Conservation (phyloP, 2,888 invertebrate genomes). For the Apamea anceps region DNA sequence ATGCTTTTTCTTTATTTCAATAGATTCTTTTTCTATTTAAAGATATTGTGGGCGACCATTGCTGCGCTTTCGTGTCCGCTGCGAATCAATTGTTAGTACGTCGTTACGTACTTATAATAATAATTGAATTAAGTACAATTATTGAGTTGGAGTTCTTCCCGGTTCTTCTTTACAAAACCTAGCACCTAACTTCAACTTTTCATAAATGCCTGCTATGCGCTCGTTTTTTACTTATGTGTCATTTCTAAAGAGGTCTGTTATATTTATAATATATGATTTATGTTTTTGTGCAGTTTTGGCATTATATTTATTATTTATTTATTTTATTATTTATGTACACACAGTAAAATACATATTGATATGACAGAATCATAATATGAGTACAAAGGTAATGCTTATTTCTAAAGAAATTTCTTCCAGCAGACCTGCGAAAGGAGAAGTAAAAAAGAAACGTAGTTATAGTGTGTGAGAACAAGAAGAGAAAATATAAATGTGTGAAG, state of each 20-base stretch:
- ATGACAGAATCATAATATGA: no score
- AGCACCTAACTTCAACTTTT: neutral
- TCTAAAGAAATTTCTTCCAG: no score
- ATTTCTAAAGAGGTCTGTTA: neutral
- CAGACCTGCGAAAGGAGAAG: no score
- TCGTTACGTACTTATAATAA: neutral
- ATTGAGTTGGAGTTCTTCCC: neutral
- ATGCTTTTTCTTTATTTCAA: neutral
- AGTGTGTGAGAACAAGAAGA: no score
- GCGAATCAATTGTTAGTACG: neutral
- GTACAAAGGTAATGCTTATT: no score
- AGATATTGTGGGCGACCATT: neutral
- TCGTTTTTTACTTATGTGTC: neutral
- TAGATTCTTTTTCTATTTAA: neutral
- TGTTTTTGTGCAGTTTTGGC: no score
- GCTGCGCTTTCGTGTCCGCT: neutral
- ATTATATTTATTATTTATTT: no score
- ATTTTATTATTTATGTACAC: no score
- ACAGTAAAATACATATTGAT: no score
- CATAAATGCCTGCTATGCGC: neutral
- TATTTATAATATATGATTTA: no score
- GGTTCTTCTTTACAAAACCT: neutral
- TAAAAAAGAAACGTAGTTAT: no score
- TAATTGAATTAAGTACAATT: neutral
- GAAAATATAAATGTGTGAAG: no score